phyloP scores from a whole-genome alignment of 1,140 invertebrate genomes.

The Drosophila sulfurigaster region DNA sequence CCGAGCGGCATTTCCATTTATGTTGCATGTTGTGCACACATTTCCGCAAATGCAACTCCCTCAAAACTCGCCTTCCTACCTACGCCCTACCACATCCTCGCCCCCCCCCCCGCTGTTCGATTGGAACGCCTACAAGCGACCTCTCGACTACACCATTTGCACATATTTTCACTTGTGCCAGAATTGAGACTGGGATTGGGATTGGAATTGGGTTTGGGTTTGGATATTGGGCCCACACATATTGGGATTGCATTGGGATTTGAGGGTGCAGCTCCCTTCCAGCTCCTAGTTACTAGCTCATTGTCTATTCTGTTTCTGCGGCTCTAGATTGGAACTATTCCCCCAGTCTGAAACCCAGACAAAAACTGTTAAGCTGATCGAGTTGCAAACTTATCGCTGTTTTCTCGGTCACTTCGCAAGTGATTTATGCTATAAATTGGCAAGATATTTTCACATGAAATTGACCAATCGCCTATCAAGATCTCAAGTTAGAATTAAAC shows the following conservation, averaged over 20 bases:
- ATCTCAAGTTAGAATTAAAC: not conserved
- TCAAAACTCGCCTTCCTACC: not conserved
- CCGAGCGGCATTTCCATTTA: slow-evolving; percentile 82
- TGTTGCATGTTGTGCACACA: slow-evolving; percentile 82
- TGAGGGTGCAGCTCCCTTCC: not conserved
- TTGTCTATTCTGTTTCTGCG: slow-evolving; percentile 43
- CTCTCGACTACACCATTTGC: slow-evolving; percentile 43
- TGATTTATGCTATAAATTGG: slow-evolving; percentile 29
- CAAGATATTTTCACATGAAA: not conserved
- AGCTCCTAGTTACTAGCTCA: slow-evolving; percentile 5
- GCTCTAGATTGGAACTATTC: slow-evolving; percentile 32
- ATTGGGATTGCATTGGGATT: slow-evolving; percentile 28
- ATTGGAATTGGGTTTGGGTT: not conserved
- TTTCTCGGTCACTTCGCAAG: slow-evolving; percentile 25
- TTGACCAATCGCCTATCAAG: not conserved
- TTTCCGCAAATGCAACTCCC: slow-evolving; percentile 76
- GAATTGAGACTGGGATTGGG: slow-evolving; percentile 8
- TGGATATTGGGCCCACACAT: slow-evolving; percentile 28
- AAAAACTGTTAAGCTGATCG: slow-evolving; percentile 30
- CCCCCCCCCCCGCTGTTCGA: not conserved
- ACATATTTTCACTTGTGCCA: slow-evolving; percentile 67
- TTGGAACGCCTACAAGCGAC: slow-evolving; percentile 21
- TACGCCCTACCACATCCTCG: not conserved
- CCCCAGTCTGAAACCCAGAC: slow-evolving; percentile 12
- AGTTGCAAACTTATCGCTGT: slow-evolving; percentile 29